Evolutionary conservation across 1,140 invertebrate species (phyloP), one percentile per base, ranked within the genome.

Genomic region (Oryzaephilus surinamensis): DNA sequence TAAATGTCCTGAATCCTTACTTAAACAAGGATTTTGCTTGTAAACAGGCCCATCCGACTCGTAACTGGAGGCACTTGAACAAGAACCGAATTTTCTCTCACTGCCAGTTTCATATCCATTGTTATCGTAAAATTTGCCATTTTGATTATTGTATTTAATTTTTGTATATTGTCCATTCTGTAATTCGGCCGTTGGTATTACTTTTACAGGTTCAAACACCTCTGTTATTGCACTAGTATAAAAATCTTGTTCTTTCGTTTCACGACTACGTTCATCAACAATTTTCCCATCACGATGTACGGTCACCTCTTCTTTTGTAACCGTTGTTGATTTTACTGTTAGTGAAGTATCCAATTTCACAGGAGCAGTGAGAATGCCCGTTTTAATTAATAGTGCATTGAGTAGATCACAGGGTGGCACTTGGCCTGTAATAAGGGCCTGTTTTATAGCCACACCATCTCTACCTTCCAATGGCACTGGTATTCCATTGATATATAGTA

Each of bases 181-280:
- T 24, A 57, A 44, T 62, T 69, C 18, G 42, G 57, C 16, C 43
- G 55, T 40, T 53, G 66, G 69, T 7, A 71, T 54, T 13, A 71
- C 66, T 38, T 68, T 70, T 14, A 74, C 60, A 4, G 77, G 77
- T 49, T 80, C 76, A 74, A 77, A 81, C 37, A 81, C 67, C 52
- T 82, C 79, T 41, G 72, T 76, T 6, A 75, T 76, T 26, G 75
- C 72, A 40, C 73, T 78, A 18, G 75, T 72, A 52, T 81, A 81
- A 46, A 70, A 76, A 52, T 81, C 79, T 52, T 79, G 74, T 43
- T 84, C 78, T 58, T 81, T 80, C 12, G 77, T 79, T 59, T 84
- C 79, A 20, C 76, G 69, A 35, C 73, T 77, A 3, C 79, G 58
- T 50, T 83, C 80, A 59, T 84, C 80, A 1, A 84, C 69, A 20